Conservation (phyloP, 2,797 vertebrate genomes). For the Eulemur mongoz region DNA sequence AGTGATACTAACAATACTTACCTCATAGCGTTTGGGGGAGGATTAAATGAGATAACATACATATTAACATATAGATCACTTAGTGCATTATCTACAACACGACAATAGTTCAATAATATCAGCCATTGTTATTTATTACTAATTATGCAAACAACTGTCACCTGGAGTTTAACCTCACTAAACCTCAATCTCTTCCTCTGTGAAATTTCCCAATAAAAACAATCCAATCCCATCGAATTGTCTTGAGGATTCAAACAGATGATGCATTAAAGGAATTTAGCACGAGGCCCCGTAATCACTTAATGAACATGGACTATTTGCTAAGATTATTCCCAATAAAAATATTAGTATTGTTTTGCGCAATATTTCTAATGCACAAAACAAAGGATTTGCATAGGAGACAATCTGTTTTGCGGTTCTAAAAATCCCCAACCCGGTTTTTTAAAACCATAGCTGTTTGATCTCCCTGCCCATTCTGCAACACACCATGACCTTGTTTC, state of each 20-base stretch:
- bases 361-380: not conserved
- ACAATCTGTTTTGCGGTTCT: not conserved
- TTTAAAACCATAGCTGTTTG: not conserved
- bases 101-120: not conserved
- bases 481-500: not conserved
- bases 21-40: not conserved
- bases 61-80: not conserved
- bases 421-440: not conserved
- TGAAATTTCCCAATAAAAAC: not conserved
- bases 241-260: not conserved
- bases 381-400: not conserved
- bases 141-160: not conserved
- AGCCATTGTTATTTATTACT: not conserved
- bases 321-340: not conserved
- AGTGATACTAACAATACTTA: not conserved
- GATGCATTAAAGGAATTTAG: not conserved
- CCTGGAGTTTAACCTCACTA: not conserved
- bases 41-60: not conserved
- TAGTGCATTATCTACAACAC: not conserved
- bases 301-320: not conserved
- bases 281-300: not conserved
- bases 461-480: not conserved
- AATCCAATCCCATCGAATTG: not conserved
- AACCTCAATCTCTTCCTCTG: not conserved
- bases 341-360: not conserved